Conservation (phyloP, 2,888 invertebrate genomes). For the Lithophane ornitopus region DNA sequence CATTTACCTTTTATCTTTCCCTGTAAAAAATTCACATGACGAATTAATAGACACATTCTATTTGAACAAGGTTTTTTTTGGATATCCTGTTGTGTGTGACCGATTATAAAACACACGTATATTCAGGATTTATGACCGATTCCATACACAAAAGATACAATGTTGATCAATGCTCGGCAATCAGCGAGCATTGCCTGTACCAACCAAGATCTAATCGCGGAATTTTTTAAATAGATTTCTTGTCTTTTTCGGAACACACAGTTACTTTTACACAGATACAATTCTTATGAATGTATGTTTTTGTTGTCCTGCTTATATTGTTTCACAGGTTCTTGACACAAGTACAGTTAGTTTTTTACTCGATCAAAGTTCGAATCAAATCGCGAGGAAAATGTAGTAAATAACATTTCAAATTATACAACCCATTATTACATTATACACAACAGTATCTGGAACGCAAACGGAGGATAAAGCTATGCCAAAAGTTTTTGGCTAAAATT, state of each 20-base stretch:
- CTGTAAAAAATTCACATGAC: neutral
- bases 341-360: neutral
- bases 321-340: neutral
- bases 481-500: slow-evolving; percentile 66
- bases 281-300: neutral
- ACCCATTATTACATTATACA: slow-evolving; percentile 22
- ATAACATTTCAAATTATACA: neutral
- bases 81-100: neutral
- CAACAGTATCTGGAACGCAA: slow-evolving; percentile 34
- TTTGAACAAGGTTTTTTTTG: neutral
- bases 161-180: neutral
- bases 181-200: neutral
- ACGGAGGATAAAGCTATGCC: slow-evolving; percentile 56
- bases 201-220: neutral
- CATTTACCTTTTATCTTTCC: neutral
- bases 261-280: neutral
- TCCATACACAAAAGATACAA: neutral
- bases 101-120: neutral
- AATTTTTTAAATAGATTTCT: neutral
- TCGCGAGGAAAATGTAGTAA: neutral
- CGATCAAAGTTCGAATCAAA: neutral
- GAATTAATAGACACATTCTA: neutral
- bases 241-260: neutral
- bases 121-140: neutral
- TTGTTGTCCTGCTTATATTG: neutral